phyloP scores from a whole-genome alignment of 2,797 vertebrate genomes.

The Melanotaenia parkinsoni region DNA sequence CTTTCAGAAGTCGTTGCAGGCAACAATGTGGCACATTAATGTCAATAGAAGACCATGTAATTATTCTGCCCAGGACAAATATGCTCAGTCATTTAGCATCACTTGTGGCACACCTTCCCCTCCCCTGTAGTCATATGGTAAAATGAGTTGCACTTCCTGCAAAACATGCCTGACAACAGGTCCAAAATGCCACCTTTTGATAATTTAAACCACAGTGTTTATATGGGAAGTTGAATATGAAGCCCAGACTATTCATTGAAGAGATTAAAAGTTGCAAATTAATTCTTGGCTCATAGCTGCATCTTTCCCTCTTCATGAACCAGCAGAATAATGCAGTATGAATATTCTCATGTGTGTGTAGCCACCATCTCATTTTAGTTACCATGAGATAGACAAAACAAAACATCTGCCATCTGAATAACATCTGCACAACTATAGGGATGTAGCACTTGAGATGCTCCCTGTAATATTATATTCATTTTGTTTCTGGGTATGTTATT shows the following conservation, averaged over 20 bases:
- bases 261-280: slow-evolving; percentile 69
- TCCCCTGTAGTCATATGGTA: slow-evolving; percentile 46
- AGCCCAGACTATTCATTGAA: slow-evolving; percentile 59
- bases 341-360: slow-evolving; percentile 43
- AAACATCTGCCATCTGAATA: background rate
- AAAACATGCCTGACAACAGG: slow-evolving; percentile 55
- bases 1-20: slow-evolving; percentile 43
- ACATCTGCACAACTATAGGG: background rate
- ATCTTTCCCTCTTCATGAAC: slow-evolving; percentile 13
- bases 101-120: slow-evolving; percentile 34
- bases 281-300: slow-evolving; percentile 55
- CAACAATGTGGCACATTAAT: slow-evolving; percentile 42
- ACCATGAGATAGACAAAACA: background rate
- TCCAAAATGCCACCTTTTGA: slow-evolving; percentile 67
- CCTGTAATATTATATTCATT: background rate
- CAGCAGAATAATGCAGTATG: slow-evolving; percentile 33
- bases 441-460: background rate
- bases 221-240: slow-evolving; percentile 61
- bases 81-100: slow-evolving; percentile 64
- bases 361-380: slow-evolving; percentile 13
- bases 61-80: slow-evolving; percentile 58
- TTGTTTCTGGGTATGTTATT: background rate
- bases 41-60: slow-evolving; percentile 45
- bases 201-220: slow-evolving; percentile 62
- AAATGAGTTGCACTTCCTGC: slow-evolving; percentile 60